These are phyloP conservation scores for Tautogolabrus adspersus DNA, from an alignment of 2,113 vertebrate genomes.

Conservation along the genomic window DNA sequence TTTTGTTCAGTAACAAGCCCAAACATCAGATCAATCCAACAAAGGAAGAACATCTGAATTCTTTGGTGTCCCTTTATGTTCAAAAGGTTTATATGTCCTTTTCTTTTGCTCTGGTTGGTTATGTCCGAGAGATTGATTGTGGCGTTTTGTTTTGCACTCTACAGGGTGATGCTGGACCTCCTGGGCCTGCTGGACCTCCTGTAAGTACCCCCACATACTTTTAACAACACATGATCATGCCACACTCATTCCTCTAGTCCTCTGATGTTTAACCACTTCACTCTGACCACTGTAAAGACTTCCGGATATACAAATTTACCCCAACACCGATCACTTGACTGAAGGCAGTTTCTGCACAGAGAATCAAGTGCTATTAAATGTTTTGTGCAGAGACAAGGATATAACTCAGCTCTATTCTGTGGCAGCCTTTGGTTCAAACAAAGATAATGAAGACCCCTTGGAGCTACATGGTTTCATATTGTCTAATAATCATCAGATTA, in stretches of 20 bases:
- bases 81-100: neutral
- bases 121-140: slow-evolving; percentile 15
- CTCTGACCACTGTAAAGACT: neutral
- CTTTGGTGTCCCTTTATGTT: no score
- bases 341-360: neutral
- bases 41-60: neutral
- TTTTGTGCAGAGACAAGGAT: no score
- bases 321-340: neutral
- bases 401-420: neutral
- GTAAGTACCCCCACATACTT: slow-evolving; percentile 84
- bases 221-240: neutral
- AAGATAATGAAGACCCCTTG: neutral
- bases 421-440: neutral
- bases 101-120: neutral
- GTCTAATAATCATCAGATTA: neutral
- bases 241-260: neutral
- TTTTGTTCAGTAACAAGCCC: neutral
- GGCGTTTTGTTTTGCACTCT: slow-evolving; percentile 36
- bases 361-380: neutral
- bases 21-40: neutral
- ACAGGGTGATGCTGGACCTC: slow-evolving; percentile 90
- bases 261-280: neutral
- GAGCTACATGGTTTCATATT: neutral
- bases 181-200: slow-evolving; percentile 90
- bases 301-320: neutral